Conservation (phyloP, 2,113 vertebrate genomes). For the Brevimyrus niger region DNA sequence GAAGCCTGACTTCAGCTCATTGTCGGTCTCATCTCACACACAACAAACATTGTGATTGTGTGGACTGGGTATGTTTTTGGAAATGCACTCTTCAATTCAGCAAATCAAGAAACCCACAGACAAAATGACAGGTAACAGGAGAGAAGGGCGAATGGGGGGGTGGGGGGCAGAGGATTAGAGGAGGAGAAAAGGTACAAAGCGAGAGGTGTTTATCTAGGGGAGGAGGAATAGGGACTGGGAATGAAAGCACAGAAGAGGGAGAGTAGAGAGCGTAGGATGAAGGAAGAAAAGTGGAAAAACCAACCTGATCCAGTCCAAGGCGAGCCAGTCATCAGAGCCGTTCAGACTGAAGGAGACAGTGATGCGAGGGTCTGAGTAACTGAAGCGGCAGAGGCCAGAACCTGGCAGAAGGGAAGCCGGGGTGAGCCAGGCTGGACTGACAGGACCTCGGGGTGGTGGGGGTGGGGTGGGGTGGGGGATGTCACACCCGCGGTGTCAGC, state of each 20-base stretch:
- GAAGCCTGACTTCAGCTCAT: not conserved
- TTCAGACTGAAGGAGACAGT: conserved; percentile 80
- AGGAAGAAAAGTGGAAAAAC: not conserved
- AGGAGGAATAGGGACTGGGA: conserved; percentile 13
- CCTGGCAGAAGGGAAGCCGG: conserved; percentile 51
- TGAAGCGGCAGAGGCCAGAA: conserved; percentile 89
- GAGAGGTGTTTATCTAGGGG: conserved; percentile 40
- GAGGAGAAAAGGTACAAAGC: conserved; percentile 15
- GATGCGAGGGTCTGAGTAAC: conserved; percentile 89
- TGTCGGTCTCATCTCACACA: not conserved
- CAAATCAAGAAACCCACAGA: not conserved
- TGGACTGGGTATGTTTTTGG: not conserved
- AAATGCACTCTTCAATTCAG: not conserved
- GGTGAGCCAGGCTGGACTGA: not conserved
- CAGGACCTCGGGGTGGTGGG: not conserved
- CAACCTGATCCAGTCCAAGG: conserved; percentile 90
- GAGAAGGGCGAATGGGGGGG: conserved; percentile 13
- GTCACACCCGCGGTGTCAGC: not conserved
- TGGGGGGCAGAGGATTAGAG: conserved; percentile 17
- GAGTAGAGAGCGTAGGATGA: not conserved
- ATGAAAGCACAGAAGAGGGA: not conserved
- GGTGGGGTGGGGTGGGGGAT: too few relatives aligned
- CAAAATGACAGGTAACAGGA: conserved; percentile 23
- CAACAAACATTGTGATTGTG: too few relatives aligned
- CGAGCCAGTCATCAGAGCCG: conserved; percentile 78